Base-by-base conservation (phyloP, 2,888 invertebrate genomes). In the Agrotis ipsilon region DNA sequence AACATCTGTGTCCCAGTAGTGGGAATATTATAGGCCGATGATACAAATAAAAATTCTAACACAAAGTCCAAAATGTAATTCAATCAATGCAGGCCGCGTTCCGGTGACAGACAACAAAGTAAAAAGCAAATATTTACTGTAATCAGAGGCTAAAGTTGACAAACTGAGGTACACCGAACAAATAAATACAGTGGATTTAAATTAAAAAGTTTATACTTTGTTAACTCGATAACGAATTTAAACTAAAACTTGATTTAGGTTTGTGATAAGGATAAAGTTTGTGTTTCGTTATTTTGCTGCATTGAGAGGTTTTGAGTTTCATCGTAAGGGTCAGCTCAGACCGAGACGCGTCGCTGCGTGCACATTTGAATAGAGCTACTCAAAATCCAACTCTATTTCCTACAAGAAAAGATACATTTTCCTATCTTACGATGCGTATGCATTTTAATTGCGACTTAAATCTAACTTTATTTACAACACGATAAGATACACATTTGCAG, bases 41-140 rank as follows among this genome's bases (percentile, higher is more conserved):
- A 32, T 32, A 6, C n/a, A 32, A 32, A 32, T 32, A 21, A 63
- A 68, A 68, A 63, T 21, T 66, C 48, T 51, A 68, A 72, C 68
- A 59, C 52, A 45, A 62, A 52, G 3, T 21, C 61, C 32, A 14
- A 68, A 76, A 72, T 55, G 65, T 78, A 86, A 84, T 82, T 83
- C 79, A 87, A 90, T 90, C 88, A 90, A 86, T 78, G 81, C 80
- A 66, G 64, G 63, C 19, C 79, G 78, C 83, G 79, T 82, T 74
- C 75, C 73, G 60, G 68, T 70, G 69, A 71, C 75, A 86, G 61
- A 72, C 72, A 86, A 87, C 89, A 86, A 89, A 80, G 86, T 86
- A 71, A 80, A 89, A 84, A 83, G 87, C 86, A 87, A 92, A 92
- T 91, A 73, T 92, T 92, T 90, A 86, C 71, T 85, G 46, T 89